Evolutionary conservation across 2,113 vertebrate species (phyloP).

Genomic region (Sigmodon hispidus): DNA sequence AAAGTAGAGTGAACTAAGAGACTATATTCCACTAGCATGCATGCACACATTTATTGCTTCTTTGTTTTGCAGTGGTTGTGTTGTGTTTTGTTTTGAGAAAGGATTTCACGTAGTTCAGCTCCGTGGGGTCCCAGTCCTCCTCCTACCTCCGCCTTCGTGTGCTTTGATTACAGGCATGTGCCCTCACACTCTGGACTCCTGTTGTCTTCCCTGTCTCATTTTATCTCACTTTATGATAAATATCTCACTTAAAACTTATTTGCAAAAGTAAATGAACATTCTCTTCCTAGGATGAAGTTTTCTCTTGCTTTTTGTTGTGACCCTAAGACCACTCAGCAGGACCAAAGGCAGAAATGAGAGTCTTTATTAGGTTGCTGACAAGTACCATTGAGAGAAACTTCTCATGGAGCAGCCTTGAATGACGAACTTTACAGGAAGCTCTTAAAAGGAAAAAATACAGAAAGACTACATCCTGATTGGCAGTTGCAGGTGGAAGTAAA

Average conservation of each 20-base stretch:
- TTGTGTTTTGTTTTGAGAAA: neutral
- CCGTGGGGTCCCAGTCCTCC: neutral
- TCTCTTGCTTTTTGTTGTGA: neutral
- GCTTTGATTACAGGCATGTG: neutral
- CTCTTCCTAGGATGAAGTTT: neutral
- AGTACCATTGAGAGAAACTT: neutral
- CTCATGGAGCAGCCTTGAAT: neutral
- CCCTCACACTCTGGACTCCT: neutral
- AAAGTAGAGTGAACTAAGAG: neutral
- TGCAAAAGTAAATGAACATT: slow-evolving; percentile 9
- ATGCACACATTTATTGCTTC: neutral
- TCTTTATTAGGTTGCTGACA: neutral
- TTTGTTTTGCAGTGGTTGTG: neutral
- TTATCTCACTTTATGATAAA: neutral
- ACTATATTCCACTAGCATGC: neutral
- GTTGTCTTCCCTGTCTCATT: neutral
- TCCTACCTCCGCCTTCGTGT: neutral
- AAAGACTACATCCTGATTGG: neutral
- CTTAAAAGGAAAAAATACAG: neutral
- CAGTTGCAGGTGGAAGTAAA: neutral
- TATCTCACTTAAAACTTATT: neutral
- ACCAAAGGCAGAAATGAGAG: neutral
- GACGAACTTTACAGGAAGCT: neutral
- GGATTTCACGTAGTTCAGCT: neutral
- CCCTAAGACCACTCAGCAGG: neutral